phyloP scores from a whole-genome alignment of 2,113 vertebrate species.

The Myanophis thanlyinensis region DNA sequence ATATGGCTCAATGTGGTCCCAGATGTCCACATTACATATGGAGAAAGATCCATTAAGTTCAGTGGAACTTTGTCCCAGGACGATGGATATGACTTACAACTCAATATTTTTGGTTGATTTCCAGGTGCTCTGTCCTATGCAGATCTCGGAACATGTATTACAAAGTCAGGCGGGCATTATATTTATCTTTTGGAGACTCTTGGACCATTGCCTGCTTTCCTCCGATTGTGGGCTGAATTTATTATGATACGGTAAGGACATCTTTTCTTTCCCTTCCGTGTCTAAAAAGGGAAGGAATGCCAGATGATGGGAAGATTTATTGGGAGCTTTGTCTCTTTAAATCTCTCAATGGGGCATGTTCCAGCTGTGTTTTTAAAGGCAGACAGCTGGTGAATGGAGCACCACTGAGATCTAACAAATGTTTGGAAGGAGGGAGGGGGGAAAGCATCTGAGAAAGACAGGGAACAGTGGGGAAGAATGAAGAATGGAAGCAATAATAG shows the following conservation, averaged over 20 bases:
- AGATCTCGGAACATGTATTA: constrained; percentile 68
- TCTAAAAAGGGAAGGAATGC: rapidly evolving
- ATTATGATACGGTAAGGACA: constrained; percentile 69
- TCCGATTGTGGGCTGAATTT: constrained; percentile 73
- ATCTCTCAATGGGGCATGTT: not conserved
- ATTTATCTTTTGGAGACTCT: constrained; percentile 72
- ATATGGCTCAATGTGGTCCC: not conserved
- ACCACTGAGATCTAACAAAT: constrained; percentile 6
- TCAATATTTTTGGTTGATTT: not conserved
- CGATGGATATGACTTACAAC: not conserved
- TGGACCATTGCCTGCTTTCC: constrained; percentile 68
- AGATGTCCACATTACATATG: not conserved
- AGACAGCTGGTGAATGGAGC: not conserved
- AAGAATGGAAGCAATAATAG: constrained; percentile 37
- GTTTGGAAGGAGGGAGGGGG: not conserved
- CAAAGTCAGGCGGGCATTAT: constrained; percentile 79
- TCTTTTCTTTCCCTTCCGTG: not conserved
- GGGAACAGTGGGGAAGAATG: not conserved
- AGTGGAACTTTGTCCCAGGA: not conserved
- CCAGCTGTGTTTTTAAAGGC: constrained; percentile 15
- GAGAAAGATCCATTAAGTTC: not conserved
- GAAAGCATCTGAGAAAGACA: constrained; percentile 4
- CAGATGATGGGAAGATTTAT: not conserved
- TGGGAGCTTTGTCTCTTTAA: constrained; percentile 11
- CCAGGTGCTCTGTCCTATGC: constrained; percentile 64